These are phyloP conservation scores for Polyommatus icarus DNA, from an alignment of 2,888 invertebrate genomes.

Conservation along the genomic window DNA sequence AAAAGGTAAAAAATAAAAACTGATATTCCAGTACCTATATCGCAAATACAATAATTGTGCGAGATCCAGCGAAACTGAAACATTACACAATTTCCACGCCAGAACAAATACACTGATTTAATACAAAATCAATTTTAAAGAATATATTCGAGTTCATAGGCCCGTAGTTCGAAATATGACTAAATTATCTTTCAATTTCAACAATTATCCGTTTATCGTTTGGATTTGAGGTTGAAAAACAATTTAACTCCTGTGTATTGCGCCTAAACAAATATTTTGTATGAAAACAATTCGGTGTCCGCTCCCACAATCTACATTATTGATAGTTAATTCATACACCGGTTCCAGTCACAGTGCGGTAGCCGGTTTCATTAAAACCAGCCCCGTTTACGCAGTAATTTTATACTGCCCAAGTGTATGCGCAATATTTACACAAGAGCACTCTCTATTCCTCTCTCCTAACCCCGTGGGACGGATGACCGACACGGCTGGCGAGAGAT, in stretches of 20 bases:
- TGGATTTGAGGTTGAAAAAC: background rate
- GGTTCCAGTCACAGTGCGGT: no score
- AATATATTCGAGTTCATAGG: background rate
- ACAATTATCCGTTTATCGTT: conserved; percentile 34
- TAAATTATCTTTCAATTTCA: conserved; percentile 37
- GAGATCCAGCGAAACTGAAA: conserved; percentile 14
- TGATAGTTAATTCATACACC: no score
- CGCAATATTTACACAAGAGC: no score
- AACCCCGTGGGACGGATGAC: no score
- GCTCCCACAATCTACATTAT: no score
- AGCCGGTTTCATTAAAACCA: no score
- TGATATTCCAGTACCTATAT: background rate
- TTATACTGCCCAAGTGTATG: no score
- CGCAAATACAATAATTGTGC: conserved; percentile 27
- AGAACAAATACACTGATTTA: conserved; percentile 32
- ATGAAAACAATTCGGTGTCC: background rate
- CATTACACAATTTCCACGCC: conserved; percentile 31
- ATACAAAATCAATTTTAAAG: conserved; percentile 32
- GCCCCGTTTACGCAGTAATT: no score
- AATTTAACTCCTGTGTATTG: background rate
- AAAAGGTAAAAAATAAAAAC: background rate
- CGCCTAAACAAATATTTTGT: background rate
- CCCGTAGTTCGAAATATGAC: conserved; percentile 16
- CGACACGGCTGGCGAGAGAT: no score
- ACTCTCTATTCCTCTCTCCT: no score